These are phyloP conservation scores for Cenopis cana DNA, from an alignment of 2,888 invertebrate genomes.

Conservation along the genomic window DNA sequence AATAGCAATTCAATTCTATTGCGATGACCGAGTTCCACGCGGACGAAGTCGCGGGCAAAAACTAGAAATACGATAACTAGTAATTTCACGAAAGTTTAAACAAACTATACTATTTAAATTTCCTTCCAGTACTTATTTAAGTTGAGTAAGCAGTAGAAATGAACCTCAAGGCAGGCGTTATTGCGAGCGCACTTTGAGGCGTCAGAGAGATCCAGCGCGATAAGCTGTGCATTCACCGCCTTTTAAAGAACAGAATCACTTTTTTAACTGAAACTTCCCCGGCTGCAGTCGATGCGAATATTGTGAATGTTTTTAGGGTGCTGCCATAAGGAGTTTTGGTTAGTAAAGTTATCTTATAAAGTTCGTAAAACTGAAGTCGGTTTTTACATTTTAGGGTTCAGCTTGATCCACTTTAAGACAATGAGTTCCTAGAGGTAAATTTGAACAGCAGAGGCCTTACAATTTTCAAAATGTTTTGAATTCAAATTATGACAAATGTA, in stretches of 20 bases:
- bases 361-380: neutral
- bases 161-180: slow-evolving; percentile 42
- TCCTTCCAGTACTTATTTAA: slow-evolving; percentile 10
- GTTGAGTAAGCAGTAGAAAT: slow-evolving; percentile 36
- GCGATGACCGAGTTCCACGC: no score
- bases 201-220: slow-evolving; percentile 47
- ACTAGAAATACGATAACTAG: no score
- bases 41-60: no score
- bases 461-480: no score
- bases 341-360: neutral
- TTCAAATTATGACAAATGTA: no score
- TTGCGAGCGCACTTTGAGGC: slow-evolving; percentile 41
- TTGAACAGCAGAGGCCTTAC: no score
- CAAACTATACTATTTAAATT: slow-evolving; percentile 3
- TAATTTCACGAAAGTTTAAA: neutral
- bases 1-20: no score
- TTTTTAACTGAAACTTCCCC: slow-evolving; percentile 16
- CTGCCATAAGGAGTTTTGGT: neutral
- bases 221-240: slow-evolving; percentile 45
- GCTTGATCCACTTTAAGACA: no score
- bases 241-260: slow-evolving; percentile 19
- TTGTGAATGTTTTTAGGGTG: slow-evolving; percentile 3
- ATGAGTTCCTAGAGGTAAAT: no score
- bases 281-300: slow-evolving; percentile 23
- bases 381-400: neutral